Percentiles rank a stretch among this genome's conserved stretches.
Conservation (phyloP, 2,888 invertebrate species). For the Sipunculus nudus region DNA sequence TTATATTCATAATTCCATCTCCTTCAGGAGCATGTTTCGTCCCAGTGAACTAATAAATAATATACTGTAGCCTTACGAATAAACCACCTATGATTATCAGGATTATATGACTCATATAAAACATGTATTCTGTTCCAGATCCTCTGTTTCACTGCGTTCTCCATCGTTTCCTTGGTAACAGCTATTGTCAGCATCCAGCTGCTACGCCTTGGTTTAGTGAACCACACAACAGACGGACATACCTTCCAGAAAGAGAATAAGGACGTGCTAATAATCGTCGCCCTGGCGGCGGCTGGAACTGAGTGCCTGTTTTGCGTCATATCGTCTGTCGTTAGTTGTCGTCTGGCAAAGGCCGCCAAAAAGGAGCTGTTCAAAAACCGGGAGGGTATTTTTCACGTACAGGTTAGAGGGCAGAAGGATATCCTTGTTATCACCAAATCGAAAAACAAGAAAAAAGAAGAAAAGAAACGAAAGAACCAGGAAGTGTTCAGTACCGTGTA, state of each 20-base stretch:
- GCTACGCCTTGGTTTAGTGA: slow-evolving; percentile 66
- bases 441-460: slow-evolving; percentile 3
- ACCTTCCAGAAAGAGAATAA: slow-evolving; percentile 65
- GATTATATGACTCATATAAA: too few species aligned
- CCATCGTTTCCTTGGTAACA: slow-evolving; percentile 65
- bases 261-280: slow-evolving; percentile 62
- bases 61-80: too few species aligned
- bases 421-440: slow-evolving; percentile 61
- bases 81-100: too few species aligned
- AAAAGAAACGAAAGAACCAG: slow-evolving; percentile 20
- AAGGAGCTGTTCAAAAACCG: slow-evolving; percentile 62
- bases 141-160: slow-evolving; percentile 66
- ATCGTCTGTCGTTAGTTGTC: slow-evolving; percentile 62
- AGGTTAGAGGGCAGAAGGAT: slow-evolving; percentile 66
- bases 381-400: slow-evolving; percentile 66
- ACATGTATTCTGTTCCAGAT: slow-evolving; percentile 56
- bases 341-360: slow-evolving; percentile 63
- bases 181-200: slow-evolving; percentile 67
- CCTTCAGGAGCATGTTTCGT: too few species aligned
- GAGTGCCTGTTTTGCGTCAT: slow-evolving; percentile 64
- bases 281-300: slow-evolving; percentile 58
- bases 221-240: slow-evolving; percentile 66
- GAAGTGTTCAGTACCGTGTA: too few species aligned
- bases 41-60: too few species aligned
- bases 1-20: too few species aligned